These are phyloP conservation scores for Cyprinodon variegatus DNA, from an alignment of 2,113 vertebrate genomes.

Conservation along the genomic window DNA sequence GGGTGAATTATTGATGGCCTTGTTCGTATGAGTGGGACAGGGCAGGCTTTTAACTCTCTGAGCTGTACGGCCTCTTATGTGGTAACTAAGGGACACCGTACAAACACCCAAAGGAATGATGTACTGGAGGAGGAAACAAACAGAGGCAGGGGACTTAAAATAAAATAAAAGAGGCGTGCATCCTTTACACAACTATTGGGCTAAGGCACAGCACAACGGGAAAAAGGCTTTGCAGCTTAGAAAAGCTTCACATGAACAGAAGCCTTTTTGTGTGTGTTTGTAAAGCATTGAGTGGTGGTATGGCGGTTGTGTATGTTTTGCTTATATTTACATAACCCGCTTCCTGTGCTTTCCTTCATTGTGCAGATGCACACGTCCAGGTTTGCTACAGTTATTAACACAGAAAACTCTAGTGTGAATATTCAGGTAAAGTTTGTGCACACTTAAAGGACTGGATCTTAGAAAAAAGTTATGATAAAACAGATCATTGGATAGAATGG, in stretches of 20 bases:
- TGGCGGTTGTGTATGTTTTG: slow-evolving; percentile 47
- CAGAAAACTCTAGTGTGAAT: neutral
- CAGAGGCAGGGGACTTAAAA: slow-evolving; percentile 66
- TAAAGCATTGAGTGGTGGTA: slow-evolving; percentile 55
- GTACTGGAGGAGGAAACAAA: slow-evolving; percentile 65
- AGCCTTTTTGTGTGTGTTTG: slow-evolving; percentile 42
- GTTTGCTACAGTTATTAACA: slow-evolving; percentile 33
- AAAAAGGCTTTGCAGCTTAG: slow-evolving; percentile 54
- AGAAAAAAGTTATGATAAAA: neutral
- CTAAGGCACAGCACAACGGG: slow-evolving; percentile 51
- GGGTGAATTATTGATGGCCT: slow-evolving; percentile 81
- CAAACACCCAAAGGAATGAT: slow-evolving; percentile 81
- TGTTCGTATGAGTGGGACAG: slow-evolving; percentile 76
- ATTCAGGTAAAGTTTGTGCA: slow-evolving; percentile 20
- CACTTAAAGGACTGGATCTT: neutral
- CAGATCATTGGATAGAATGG: slow-evolving; percentile 9
- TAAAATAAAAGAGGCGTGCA: slow-evolving; percentile 73
- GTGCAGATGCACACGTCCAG: slow-evolving; percentile 36
- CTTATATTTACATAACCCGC: slow-evolving; percentile 41
- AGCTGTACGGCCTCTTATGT: slow-evolving; percentile 68
- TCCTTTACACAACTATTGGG: slow-evolving; percentile 64
- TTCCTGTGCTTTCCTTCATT: slow-evolving; percentile 20
- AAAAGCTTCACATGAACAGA: slow-evolving; percentile 59
- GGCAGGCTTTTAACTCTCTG: slow-evolving; percentile 78
- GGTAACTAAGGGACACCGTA: slow-evolving; percentile 79